Conservation (phyloP, 2,113 vertebrate species). For the Saccopteryx leptura region DNA sequence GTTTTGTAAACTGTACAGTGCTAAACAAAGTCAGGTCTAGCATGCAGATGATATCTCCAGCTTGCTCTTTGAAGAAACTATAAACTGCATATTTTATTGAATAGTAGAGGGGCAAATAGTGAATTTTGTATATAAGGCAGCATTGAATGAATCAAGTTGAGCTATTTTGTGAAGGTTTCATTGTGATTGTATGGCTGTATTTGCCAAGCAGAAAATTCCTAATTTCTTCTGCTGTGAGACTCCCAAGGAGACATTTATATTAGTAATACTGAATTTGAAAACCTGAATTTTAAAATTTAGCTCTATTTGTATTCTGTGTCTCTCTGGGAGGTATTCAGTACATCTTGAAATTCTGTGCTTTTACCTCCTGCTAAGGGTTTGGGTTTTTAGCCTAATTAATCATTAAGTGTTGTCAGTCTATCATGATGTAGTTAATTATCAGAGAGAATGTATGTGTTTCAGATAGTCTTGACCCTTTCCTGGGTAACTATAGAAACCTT, state of each 20-base stretch:
- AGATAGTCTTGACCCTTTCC: constrained; percentile 86
- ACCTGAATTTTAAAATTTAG: constrained; percentile 79
- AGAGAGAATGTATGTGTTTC: constrained; percentile 84
- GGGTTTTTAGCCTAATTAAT: constrained; percentile 88
- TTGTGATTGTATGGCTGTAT: constrained; percentile 56
- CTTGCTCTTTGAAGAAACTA: neutral
- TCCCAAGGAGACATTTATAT: constrained; percentile 67
- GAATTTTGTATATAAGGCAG: neutral
- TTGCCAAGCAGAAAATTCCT: constrained; percentile 33
- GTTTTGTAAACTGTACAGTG: neutral
- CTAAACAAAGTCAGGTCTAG: neutral
- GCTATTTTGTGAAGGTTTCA: neutral
- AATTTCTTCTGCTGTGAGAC: constrained; percentile 63
- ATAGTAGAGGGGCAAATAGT: neutral
- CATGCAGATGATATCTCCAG: neutral
- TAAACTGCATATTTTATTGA: constrained; percentile 9
- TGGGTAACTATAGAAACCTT: constrained; percentile 90
- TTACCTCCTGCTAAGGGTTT: constrained; percentile 86
- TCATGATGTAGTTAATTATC: constrained; percentile 88
- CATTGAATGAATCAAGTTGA: neutral
- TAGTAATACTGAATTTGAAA: constrained; percentile 77
- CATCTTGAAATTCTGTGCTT: constrained; percentile 79
- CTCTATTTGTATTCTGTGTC: constrained; percentile 79
- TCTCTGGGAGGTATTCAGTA: constrained; percentile 71
- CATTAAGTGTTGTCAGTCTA: constrained; percentile 87